Conservation (phyloP, 2,113 vertebrate genomes). For the Merops nubicus region DNA sequence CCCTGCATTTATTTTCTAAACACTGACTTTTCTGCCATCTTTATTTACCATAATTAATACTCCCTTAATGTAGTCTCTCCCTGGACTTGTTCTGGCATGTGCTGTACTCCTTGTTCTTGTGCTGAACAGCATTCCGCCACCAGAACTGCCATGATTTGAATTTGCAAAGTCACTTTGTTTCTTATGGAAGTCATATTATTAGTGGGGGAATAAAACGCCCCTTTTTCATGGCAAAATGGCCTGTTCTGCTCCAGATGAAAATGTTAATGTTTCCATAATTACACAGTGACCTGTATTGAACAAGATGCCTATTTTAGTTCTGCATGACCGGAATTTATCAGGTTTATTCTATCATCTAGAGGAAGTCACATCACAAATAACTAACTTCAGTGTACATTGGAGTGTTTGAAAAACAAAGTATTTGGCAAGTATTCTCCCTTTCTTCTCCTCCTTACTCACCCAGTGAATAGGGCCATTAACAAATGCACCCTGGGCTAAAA, state of each 20-base stretch:
- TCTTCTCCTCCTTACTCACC: not conserved
- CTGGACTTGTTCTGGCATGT: not conserved
- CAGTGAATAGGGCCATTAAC: not conserved
- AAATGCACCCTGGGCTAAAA: not conserved
- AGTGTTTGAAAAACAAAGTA: conserved; percentile 5
- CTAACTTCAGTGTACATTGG: not conserved
- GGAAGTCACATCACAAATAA: not conserved
- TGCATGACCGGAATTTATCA: not conserved
- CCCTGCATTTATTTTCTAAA: not conserved
- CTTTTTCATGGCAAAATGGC: not conserved
- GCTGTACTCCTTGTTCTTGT: not conserved
- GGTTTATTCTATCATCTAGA: not conserved
- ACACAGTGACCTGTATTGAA: not conserved
- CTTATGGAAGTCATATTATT: not conserved
- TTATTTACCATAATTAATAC: not conserved
- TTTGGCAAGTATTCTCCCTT: not conserved
- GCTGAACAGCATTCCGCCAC: not conserved
- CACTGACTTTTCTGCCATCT: not conserved
- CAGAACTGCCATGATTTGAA: not conserved
- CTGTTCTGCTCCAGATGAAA: not conserved
- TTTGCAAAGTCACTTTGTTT: not conserved
- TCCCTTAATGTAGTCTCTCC: not conserved
- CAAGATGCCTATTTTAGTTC: not conserved
- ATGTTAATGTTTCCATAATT: not conserved
- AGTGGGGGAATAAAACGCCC: not conserved